Base-by-base conservation (phyloP, 2,888 invertebrate species). In the Cheilosia grossa region DNA sequence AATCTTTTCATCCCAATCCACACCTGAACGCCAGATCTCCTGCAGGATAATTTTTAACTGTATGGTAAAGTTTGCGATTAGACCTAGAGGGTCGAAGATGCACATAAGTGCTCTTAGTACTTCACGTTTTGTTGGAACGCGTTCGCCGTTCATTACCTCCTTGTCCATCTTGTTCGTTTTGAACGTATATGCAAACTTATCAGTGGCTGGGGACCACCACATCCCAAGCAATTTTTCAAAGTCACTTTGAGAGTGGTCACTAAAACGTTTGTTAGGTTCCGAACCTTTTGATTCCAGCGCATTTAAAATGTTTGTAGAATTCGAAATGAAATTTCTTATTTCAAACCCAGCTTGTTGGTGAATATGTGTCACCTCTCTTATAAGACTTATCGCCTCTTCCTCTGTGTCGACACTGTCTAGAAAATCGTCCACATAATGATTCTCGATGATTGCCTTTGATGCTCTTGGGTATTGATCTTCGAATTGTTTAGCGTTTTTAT, bases 31-130 rank as follows among this genome's bases (percentile, higher is more conserved):
- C 54, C 54, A 53, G 27, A 53, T 54, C 19, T 56, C 33, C 17
- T 56, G 69, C 0, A 54, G 17, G 4, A 64, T 42, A 13, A 42
- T 74, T 33, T 75, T 67, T 4, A 87, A 74, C n/a, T 82, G 61
- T 0, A 89, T 63, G 2, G 87, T 87, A 10, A 88, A 87, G 2
- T 89, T 87, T 1, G 77, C 69, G 0, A 89, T 63, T 4, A 89
- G 69, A 13, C 89, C 89, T 0, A 89, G 64, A 0, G 89, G 89
- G 54, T 90, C 89, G 73, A 88, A 90, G 4, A 89, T 56, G 2
- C 88, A 89, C 89, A 88, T 89, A 6, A 88, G 82, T 0, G 87
- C 47, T 6, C 87, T 75, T 7, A 88, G 64, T n/a, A 86, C 66
- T 47, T 88, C 72, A 17, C 87, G 56, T 61, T 88, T 89, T n/a